Percentiles rank a stretch among this genome's conserved stretches.
Evolutionary conservation across 2,888 invertebrate genomes (phyloP).

Genomic region (Cephus spinipes): DNA sequence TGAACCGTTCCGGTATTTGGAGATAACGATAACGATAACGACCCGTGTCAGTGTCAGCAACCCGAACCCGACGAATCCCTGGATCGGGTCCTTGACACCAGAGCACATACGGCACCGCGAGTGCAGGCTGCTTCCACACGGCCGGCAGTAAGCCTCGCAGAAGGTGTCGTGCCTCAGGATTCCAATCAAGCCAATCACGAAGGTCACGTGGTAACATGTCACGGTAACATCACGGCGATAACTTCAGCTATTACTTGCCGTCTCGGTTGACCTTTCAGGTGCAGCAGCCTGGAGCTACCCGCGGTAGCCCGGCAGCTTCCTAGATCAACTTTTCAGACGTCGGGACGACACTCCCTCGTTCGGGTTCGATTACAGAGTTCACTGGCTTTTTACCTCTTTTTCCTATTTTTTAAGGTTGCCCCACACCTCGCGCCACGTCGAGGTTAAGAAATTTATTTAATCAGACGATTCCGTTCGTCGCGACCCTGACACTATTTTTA

Average conservation of each 20-base stretch:
- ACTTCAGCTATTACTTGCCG: neutral
- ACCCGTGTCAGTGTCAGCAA: slow-evolving; percentile 18
- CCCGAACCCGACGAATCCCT: slow-evolving; percentile 33
- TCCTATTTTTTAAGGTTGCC: neutral
- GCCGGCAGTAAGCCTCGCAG: slow-evolving; percentile 42
- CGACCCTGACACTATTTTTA: neutral
- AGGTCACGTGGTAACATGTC: slow-evolving; percentile 62
- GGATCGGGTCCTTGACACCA: slow-evolving; percentile 44
- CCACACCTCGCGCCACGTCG: neutral
- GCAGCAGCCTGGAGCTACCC: neutral
- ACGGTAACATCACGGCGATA: slow-evolving; percentile 52
- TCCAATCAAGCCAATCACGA: slow-evolving; percentile 51
- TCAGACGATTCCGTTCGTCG: neutral
- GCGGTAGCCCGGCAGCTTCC: neutral
- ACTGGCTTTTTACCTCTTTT: slow-evolving; percentile 4
- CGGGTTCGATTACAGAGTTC: neutral
- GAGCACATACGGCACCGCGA: slow-evolving; percentile 55
- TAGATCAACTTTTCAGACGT: neutral
- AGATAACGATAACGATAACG: slow-evolving; percentile 17
- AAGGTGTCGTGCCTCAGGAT: slow-evolving; percentile 19
- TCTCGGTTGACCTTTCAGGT: neutral
- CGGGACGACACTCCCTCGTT: neutral
- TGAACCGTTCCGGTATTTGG: slow-evolving; percentile 7
- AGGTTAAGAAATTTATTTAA: neutral
- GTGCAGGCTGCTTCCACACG: slow-evolving; percentile 46